Evolutionary conservation across 2,113 vertebrate species (phyloP).

Genomic region (Apodemus sylvaticus): DNA sequence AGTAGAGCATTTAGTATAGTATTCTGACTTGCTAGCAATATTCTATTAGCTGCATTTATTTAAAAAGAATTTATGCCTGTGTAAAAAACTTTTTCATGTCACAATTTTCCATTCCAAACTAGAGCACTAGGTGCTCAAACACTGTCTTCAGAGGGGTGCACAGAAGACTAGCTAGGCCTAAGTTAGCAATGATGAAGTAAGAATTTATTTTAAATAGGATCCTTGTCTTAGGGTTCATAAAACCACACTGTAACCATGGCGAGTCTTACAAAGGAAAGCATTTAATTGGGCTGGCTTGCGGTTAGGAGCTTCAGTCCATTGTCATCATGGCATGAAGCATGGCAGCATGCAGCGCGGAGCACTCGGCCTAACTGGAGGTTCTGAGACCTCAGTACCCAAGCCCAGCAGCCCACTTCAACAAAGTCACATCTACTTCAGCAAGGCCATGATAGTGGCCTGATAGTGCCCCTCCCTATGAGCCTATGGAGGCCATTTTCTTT

Average conservation of each 20-base stretch:
- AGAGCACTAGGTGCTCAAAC: not conserved
- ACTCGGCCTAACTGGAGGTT: not conserved
- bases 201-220: conserved; percentile 34
- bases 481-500: not conserved
- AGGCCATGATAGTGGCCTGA: not conserved
- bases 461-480: not conserved
- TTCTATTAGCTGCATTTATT: conserved; percentile 1
- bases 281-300: not conserved
- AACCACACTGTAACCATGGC: not conserved
- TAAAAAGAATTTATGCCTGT: conserved; percentile 3
- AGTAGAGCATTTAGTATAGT: not conserved
- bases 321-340: not conserved
- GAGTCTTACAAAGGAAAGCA: not conserved
- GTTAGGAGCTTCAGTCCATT: not conserved
- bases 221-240: not conserved
- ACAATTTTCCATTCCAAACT: not conserved
- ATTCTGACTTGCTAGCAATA: not conserved
- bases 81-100: not conserved
- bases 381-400: not conserved
- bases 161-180: not conserved
- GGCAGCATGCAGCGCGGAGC: not conserved
- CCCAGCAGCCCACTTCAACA: not conserved
- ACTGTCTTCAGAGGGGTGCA: not conserved
- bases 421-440: not conserved
- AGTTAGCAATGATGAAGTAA: conserved; percentile 7